A percentile compares a stretch with the other conserved stretches of the same genome.
phyloP scores from a whole-genome alignment of 2,888 invertebrate genomes.

The Tuta absoluta region DNA sequence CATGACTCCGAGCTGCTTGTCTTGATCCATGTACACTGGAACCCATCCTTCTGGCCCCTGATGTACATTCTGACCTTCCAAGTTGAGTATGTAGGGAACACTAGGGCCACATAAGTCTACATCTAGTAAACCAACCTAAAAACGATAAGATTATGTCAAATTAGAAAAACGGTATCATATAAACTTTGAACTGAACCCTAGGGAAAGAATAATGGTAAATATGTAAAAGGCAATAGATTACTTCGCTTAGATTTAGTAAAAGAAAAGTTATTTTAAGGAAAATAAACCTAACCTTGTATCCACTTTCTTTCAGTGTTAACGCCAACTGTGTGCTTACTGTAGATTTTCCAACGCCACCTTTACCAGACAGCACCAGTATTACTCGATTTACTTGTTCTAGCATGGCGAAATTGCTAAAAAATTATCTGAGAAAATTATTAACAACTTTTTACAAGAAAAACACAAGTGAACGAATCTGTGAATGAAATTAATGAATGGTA shows the following conservation, averaged over 20 bases:
- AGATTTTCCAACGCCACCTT: constrained; percentile 99
- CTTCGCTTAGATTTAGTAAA: background rate
- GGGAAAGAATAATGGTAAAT: background rate
- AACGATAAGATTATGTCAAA: constrained; percentile 33
- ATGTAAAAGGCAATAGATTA: background rate
- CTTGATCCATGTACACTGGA: constrained; percentile 92
- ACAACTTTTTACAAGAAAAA: constrained; percentile 1
- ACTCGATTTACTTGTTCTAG: constrained; percentile 90
- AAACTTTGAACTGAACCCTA: constrained; percentile 4
- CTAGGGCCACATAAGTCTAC: constrained; percentile 98
- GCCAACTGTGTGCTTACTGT: constrained; percentile 97
- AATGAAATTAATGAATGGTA: no score
- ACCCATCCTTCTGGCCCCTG: constrained; percentile 97
- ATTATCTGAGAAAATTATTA: constrained; percentile 16
- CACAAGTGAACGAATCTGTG: background rate
- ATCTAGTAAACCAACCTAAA: constrained; percentile 94
- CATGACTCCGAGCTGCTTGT: constrained; percentile 94
- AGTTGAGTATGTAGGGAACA: constrained; percentile 91
- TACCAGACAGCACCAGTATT: constrained; percentile 97
- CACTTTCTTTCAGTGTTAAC: constrained; percentile 88
- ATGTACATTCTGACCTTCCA: constrained; percentile 92
- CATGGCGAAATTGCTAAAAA: constrained; percentile 69
- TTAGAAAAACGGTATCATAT: background rate
- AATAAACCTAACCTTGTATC: constrained; percentile 84
- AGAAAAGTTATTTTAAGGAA: background rate